phyloP scores from a whole-genome alignment of 2,888 invertebrate species.

The Nesidiocoris tenuis region DNA sequence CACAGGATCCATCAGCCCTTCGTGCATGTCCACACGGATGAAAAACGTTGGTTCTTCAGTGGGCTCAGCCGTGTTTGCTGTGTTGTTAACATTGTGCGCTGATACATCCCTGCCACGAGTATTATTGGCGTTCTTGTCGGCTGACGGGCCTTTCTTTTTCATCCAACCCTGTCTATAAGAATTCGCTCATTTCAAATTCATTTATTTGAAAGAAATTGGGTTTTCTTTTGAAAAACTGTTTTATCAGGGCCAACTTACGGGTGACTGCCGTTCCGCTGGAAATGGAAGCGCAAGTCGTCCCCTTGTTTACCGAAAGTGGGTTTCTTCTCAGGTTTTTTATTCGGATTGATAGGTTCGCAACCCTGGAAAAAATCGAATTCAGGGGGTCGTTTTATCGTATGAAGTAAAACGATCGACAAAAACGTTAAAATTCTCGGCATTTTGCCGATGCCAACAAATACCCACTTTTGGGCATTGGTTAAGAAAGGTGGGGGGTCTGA shows the following conservation, averaged over 20 bases:
- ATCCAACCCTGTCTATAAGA: background rate
- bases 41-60: constrained; percentile 56
- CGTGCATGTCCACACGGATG: constrained; percentile 69
- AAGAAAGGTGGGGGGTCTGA: constrained; percentile 51
- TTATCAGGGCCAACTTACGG: background rate
- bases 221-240: too few relatives aligned
- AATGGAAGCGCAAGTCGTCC: constrained; percentile 44
- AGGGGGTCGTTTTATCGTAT: background rate
- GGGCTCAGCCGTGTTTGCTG: too few relatives aligned
- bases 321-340: constrained; percentile 24
- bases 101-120: background rate
- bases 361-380: background rate
- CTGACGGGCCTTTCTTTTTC: background rate
- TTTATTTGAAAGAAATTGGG: too few relatives aligned
- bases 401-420: background rate
- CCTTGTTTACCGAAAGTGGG: constrained; percentile 43
- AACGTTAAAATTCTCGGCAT: background rate
- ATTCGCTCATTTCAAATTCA: too few relatives aligned
- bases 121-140: background rate
- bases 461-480: too few relatives aligned
- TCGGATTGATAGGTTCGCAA: constrained; percentile 1
- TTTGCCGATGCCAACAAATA: too few relatives aligned
- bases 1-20: constrained; percentile 70
- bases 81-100: too few relatives aligned
- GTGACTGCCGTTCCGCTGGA: constrained; percentile 41